Conservation (phyloP, 2,113 vertebrate genomes). For the Nesoenas mayeri region DNA sequence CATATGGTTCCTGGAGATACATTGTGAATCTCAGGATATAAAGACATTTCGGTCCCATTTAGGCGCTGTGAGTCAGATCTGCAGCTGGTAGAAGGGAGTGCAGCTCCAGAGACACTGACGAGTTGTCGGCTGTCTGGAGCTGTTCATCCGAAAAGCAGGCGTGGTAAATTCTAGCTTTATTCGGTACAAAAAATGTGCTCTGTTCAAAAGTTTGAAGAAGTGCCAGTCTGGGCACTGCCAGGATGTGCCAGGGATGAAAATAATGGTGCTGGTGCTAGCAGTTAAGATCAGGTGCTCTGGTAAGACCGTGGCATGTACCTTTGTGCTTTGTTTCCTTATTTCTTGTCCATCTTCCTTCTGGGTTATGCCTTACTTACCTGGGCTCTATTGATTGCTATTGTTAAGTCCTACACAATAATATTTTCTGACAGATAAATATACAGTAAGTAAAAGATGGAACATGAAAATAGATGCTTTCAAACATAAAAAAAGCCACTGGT, state of each 20-base stretch:
- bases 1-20: neutral
- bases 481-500: neutral
- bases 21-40: neutral
- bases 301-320: neutral
- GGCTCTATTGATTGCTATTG: neutral
- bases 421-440: neutral
- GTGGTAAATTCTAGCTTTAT: no score
- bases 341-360: neutral
- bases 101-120: no score
- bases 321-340: neutral
- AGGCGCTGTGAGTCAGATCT: neutral
- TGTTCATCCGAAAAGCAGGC: no score
- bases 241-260: neutral
- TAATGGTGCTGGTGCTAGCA: neutral
- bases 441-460: neutral
- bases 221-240: neutral
- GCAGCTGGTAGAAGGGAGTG: neutral
- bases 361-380: neutral
- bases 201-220: no score
- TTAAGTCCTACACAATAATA: neutral
- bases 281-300: neutral
- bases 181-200: no score
- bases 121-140: no score
- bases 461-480: neutral
- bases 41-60: neutral